Evolutionary conservation across 2,797 vertebrate genomes (phyloP).

Genomic region (Manis crassicaudata): DNA sequence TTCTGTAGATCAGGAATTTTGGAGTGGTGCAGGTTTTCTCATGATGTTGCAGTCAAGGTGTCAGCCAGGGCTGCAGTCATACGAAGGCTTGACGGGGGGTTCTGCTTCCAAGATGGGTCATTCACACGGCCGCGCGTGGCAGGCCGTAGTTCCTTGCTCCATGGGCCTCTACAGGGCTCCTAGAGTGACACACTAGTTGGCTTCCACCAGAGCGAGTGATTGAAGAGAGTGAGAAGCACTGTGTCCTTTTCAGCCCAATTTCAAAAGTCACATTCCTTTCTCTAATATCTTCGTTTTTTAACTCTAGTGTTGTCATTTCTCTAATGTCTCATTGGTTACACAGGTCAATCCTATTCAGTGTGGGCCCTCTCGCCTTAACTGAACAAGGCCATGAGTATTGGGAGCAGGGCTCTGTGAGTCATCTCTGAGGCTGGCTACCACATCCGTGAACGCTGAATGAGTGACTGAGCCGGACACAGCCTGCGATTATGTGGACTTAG

Average conservation of each 20-base stretch:
- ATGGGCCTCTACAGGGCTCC: background rate
- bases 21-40: background rate
- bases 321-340: background rate
- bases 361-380: background rate
- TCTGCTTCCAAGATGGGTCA: background rate
- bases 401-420: background rate
- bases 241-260: background rate
- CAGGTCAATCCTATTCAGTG: background rate
- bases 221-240: background rate
- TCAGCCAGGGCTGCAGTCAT: background rate
- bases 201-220: background rate
- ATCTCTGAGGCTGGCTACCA: background rate
- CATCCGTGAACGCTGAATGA: background rate
- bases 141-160: background rate
- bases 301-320: background rate
- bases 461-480: background rate
- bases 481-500: background rate
- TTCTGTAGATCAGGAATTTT: background rate
- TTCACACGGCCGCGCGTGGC: background rate
- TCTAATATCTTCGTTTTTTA: background rate
- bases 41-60: background rate
- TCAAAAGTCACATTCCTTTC: background rate
- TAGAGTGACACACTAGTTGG: background rate
- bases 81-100: background rate
- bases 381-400: background rate